These are phyloP conservation scores for Sebastes flavidus DNA, from an alignment of 2,797 vertebrate species.

Conservation along the genomic window DNA sequence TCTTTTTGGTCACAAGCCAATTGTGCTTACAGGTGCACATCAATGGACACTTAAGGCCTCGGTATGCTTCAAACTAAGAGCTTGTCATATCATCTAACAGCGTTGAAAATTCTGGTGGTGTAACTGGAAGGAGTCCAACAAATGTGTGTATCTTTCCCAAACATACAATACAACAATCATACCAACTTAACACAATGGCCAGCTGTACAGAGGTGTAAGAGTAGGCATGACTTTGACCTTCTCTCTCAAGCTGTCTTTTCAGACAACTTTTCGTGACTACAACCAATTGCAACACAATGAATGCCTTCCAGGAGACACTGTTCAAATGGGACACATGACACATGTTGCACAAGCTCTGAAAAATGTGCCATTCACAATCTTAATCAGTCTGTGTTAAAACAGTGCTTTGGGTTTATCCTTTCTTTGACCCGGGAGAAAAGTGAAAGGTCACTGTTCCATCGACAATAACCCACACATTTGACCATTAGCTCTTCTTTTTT, in stretches of 20 bases:
- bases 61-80: conserved; percentile 1
- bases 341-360: not conserved
- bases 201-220: not conserved
- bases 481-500: not conserved
- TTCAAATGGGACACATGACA: not conserved
- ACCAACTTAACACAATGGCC: not conserved
- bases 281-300: not conserved
- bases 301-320: not conserved
- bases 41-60: not conserved
- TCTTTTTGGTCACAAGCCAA: conserved; percentile 11
- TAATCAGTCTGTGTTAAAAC: not conserved
- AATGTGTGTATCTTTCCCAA: not conserved
- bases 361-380: not conserved
- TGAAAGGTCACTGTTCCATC: not conserved
- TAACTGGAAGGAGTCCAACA: not conserved
- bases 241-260: not conserved
- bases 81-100: conserved; percentile 7
- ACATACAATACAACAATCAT: not conserved
- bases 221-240: not conserved
- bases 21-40: conserved; percentile 14
- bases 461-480: not conserved
- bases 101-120: not conserved
- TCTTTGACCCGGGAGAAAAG: not conserved
- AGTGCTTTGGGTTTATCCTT: not conserved
- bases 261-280: not conserved